Evolutionary conservation across 2,888 invertebrate species (phyloP).

Genomic region (Ophioninae sp.): DNA sequence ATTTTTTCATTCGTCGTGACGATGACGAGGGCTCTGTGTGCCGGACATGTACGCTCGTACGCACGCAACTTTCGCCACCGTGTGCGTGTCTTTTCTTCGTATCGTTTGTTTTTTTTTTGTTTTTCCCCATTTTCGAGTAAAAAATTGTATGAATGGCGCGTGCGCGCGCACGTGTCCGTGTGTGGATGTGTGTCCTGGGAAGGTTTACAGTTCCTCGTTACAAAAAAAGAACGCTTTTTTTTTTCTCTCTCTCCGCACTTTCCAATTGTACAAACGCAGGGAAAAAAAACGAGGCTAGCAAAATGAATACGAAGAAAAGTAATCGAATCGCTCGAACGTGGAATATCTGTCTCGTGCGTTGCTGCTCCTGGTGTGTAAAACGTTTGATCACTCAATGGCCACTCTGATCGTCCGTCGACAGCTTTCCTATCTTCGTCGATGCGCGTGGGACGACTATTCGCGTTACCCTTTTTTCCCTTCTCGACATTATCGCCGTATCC

Average conservation of each 20-base stretch:
- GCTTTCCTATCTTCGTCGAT: conserved; percentile 36
- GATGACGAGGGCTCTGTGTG: conserved; percentile 54
- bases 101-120: conserved; percentile 36
- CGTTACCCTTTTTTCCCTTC: conserved; percentile 54
- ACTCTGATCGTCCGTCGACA: conserved; percentile 23
- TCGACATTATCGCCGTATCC: conserved; percentile 63
- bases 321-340: conserved; percentile 68
- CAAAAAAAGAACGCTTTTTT: conserved; percentile 66
- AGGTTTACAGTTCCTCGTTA: conserved; percentile 72
- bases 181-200: conserved; percentile 54
- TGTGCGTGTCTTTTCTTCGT: too few relatives aligned
- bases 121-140: conserved; percentile 57
- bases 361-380: conserved; percentile 32
- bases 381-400: conserved; percentile 19
- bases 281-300: conserved; percentile 69
- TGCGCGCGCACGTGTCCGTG: conserved; percentile 59
- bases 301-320: conserved; percentile 68
- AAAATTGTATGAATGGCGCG: conserved; percentile 52
- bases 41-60: conserved; percentile 30
- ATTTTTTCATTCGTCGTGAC: conserved; percentile 56
- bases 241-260: not conserved
- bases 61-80: conserved; percentile 38
- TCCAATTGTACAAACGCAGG: conserved; percentile 73
- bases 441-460: conserved; percentile 56
- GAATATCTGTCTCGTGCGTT: conserved; percentile 44